Percentiles rank a stretch among this genome's conserved stretches.
phyloP scores from a whole-genome alignment of 1,140 invertebrate genomes.

The Samia ricini region DNA sequence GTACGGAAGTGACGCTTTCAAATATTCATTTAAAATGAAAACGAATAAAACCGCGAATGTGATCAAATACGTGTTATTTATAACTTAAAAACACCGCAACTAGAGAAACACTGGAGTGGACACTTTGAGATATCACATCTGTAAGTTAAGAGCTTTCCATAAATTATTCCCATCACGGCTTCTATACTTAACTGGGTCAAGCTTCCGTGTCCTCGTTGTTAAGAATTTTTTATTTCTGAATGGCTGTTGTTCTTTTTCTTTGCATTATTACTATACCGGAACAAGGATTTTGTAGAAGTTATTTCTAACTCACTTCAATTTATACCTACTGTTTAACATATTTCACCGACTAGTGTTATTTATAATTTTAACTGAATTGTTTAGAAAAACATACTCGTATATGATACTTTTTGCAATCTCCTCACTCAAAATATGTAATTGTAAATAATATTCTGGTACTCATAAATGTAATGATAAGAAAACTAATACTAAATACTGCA shows the following conservation, averaged over 20 bases:
- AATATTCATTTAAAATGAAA: conserved; percentile 14
- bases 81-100: conserved; percentile 30
- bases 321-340: no score
- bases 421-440: no score
- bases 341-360: no score
- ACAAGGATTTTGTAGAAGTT: not conserved
- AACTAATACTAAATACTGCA: no score
- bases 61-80: conserved; percentile 27
- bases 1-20: conserved; percentile 47
- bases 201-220: conserved; percentile 57
- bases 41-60: conserved; percentile 40
- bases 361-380: no score
- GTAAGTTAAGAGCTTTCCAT: conserved; percentile 57
- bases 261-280: not conserved
- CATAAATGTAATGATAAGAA: no score
- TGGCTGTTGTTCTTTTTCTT: conserved; percentile 37
- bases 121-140: conserved; percentile 51
- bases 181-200: conserved; percentile 55
- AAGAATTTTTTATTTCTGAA: conserved; percentile 54
- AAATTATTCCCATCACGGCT: conserved; percentile 15
- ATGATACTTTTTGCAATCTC: no score
- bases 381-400: no score
- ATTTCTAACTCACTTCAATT: no score
- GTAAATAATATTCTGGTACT: no score
- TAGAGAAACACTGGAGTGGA: conserved; percentile 44